These are phyloP conservation scores for Agrilus biguttatus DNA, from an alignment of 2,888 invertebrate genomes.

Conservation along the genomic window DNA sequence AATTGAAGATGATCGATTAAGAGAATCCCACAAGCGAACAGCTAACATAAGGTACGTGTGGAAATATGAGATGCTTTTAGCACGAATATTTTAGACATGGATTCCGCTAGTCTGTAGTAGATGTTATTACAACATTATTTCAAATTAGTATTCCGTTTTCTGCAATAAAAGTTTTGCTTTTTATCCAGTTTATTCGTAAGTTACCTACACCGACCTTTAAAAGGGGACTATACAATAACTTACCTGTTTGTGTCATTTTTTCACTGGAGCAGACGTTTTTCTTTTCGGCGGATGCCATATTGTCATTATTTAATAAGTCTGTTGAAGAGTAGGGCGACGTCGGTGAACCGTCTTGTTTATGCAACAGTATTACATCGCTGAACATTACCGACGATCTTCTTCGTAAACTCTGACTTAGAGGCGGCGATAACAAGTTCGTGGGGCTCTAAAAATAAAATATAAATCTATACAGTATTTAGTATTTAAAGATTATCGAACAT, in stretches of 20 bases:
- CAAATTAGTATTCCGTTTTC: no score
- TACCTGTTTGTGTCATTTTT: conserved; percentile 78
- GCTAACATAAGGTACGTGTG: no score
- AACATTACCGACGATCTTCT: conserved; percentile 80
- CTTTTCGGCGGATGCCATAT: conserved; percentile 28
- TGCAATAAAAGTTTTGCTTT: no score
- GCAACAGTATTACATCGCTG: conserved; percentile 69
- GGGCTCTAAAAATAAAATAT: conserved; percentile 36
- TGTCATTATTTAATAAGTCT: conserved; percentile 17
- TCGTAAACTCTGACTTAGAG: conserved; percentile 52
- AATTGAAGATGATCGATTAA: no score
- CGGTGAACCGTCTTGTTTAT: conserved; percentile 29
- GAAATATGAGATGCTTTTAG: no score
- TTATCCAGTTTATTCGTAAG: no score
- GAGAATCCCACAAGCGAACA: no score
- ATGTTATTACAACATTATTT: no score
- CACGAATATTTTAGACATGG: no score
- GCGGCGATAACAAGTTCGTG: conserved; percentile 59
- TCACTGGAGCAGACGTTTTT: conserved; percentile 66
- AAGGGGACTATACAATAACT: conserved; percentile 4
- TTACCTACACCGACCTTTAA: not conserved
- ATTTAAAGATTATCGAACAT: no score
- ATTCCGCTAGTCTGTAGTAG: no score
- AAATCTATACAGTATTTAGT: not conserved
- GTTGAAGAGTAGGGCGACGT: conserved; percentile 18